Evolutionary conservation across 2,888 invertebrate genomes (phyloP).

Genomic region (Sceliomorpha sp.): DNA sequence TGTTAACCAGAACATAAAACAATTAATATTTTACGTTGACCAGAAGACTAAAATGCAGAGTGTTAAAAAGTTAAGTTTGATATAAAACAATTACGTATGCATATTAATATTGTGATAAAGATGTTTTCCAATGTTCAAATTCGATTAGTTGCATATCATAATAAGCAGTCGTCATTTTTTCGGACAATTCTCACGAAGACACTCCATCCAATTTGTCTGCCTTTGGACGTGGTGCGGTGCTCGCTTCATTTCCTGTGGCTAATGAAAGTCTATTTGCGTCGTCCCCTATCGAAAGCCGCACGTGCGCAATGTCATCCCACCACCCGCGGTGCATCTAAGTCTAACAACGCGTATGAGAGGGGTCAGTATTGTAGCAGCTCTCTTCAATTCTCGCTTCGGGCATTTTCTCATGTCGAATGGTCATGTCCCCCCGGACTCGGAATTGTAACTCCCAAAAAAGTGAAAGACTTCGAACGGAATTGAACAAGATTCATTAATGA

Average conservation of each 20-base stretch:
- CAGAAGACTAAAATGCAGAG: too few species aligned
- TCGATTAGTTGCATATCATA: constrained; percentile 13
- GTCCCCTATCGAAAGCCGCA: constrained; percentile 41
- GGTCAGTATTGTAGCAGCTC: not conserved
- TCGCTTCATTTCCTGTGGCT: constrained; percentile 78
- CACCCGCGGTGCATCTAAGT: constrained; percentile 40
- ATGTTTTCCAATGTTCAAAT: not conserved
- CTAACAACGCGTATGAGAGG: constrained; percentile 20
- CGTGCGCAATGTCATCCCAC: constrained; percentile 54
- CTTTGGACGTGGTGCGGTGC: constrained; percentile 54
- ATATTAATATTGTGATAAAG: too few species aligned
- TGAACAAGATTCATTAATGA: too few species aligned
- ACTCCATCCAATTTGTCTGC: constrained; percentile 47
- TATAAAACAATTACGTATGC: too few species aligned
- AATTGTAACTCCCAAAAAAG: too few species aligned
- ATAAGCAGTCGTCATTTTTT: constrained; percentile 36
- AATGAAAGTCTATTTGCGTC: constrained; percentile 71
- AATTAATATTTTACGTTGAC: too few species aligned
- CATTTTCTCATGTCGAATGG: constrained; percentile 1
- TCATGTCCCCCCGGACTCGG: too few species aligned
- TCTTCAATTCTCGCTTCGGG: constrained; percentile 10
- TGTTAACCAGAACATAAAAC: too few species aligned
- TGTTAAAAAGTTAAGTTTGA: too few species aligned
- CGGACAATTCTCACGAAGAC: constrained; percentile 41
- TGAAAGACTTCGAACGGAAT: too few species aligned